Percentiles rank a stretch among this genome's conserved stretches.
phyloP scores from a whole-genome alignment of 2,113 vertebrate species.

The Gorsachius goisagi region DNA sequence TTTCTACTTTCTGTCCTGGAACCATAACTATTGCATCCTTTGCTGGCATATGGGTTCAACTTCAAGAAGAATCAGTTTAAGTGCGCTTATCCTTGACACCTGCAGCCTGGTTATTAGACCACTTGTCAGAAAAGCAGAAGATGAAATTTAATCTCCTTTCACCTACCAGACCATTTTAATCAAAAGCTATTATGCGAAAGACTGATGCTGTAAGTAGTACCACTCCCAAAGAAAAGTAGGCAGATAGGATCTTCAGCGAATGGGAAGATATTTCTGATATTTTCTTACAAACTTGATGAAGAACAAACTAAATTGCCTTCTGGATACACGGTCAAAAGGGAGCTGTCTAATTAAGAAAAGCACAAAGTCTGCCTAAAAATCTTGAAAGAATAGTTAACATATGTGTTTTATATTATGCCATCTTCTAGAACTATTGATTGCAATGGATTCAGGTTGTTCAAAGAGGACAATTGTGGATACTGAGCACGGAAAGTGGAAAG shows the following conservation, averaged over 20 bases:
- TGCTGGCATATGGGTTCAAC: not conserved
- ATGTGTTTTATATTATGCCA: not conserved
- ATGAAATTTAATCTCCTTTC: not conserved
- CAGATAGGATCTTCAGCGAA: not conserved
- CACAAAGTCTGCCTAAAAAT: not conserved
- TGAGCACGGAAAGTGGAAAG: not conserved
- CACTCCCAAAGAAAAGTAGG: not conserved
- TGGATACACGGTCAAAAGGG: not conserved
- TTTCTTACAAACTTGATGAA: not conserved
- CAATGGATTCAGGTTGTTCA: not conserved
- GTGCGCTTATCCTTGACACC: not conserved
- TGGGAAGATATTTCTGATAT: not conserved
- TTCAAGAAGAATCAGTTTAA: not conserved
- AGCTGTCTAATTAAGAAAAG: not conserved
- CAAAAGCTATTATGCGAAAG: not conserved
- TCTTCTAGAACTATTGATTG: not conserved
- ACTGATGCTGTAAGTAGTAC: not conserved
- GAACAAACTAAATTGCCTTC: not conserved
- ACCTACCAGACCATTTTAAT: not conserved
- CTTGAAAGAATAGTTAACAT: not conserved
- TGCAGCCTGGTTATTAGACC: not conserved
- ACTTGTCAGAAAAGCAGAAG: not conserved
- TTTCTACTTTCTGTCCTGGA: not conserved
- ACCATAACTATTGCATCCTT: not conserved
- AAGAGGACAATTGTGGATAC: not conserved